Evolutionary conservation across 2,888 invertebrate species (phyloP).

Genomic region (Sturmia bella): DNA sequence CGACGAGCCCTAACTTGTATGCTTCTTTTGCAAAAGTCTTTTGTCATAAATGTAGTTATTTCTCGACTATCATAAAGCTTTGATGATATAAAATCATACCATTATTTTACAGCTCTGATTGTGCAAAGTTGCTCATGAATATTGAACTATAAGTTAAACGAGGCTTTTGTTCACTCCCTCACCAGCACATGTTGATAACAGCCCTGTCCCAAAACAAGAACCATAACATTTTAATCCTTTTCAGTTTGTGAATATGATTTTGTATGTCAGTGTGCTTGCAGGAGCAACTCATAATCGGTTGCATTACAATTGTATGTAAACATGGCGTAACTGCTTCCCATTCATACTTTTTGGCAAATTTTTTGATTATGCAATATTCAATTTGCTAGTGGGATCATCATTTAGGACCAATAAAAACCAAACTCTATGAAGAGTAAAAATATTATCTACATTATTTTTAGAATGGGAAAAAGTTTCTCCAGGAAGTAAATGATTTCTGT

Average conservation of each 20-base stretch:
- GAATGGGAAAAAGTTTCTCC: constrained; percentile 31
- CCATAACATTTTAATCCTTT: neutral
- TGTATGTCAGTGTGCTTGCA: constrained; percentile 2
- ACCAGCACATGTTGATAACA: neutral
- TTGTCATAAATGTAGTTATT: no score
- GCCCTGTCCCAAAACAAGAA: neutral
- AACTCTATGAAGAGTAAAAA: neutral
- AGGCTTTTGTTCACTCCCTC: constrained; percentile 26
- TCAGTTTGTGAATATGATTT: neutral
- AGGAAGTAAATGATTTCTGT: constrained; percentile 38
- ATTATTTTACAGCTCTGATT: constrained; percentile 16
- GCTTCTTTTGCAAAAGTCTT: no score
- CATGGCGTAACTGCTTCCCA: neutral
- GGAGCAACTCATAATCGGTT: constrained; percentile 30
- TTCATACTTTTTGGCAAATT: neutral
- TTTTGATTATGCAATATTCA: constrained; percentile 40
- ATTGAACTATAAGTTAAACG: constrained; percentile 40
- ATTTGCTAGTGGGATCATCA: constrained; percentile 30
- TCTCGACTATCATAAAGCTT: no score
- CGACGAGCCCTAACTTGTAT: no score
- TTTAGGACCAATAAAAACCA: constrained; percentile 16
- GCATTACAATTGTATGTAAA: constrained; percentile 44
- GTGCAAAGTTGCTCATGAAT: constrained; percentile 15
- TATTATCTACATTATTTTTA: constrained; percentile 29
- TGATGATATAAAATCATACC: neutral